Conservation (phyloP, 1,140 invertebrate species). For the Drosophila yakuba region DNA sequence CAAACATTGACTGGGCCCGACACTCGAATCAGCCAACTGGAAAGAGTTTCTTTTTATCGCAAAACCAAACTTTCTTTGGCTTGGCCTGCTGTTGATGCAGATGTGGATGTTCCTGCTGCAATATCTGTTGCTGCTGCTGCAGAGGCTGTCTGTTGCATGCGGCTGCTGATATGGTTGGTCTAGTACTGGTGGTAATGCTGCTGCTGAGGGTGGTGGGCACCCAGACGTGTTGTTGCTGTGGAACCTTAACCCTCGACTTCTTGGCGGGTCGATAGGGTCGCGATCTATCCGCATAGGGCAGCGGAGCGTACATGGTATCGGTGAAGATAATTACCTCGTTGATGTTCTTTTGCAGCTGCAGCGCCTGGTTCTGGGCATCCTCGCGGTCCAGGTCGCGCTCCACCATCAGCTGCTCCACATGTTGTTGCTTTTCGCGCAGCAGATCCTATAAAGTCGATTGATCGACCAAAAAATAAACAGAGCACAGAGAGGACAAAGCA, state of each 20-base stretch:
- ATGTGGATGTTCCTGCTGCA: slow-evolving; percentile 27
- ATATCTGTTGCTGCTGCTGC: slow-evolving; percentile 37
- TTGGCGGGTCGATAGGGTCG: slow-evolving; percentile 61
- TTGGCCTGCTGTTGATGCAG: slow-evolving; percentile 42
- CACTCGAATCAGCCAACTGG: slow-evolving; percentile 63
- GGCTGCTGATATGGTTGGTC: slow-evolving; percentile 27
- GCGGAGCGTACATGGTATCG: slow-evolving; percentile 78
- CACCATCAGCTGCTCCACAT: slow-evolving; percentile 94
- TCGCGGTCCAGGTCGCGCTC: slow-evolving; percentile 95
- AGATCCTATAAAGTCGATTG: slow-evolving; percentile 88
- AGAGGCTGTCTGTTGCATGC: neutral
- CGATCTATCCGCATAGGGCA: slow-evolving; percentile 70
- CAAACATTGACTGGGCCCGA: slow-evolving; percentile 49
- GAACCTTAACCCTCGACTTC: slow-evolving; percentile 34
- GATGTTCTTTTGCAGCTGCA: slow-evolving; percentile 85
- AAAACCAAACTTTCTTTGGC: slow-evolving; percentile 84
- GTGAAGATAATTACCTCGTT: slow-evolving; percentile 84
- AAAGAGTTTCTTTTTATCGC: slow-evolving; percentile 84
- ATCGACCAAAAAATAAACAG: slow-evolving; percentile 9
- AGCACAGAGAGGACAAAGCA: slow-evolving; percentile 46
- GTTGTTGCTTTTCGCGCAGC: slow-evolving; percentile 95
- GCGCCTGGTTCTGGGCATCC: slow-evolving; percentile 88
- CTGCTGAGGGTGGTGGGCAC: slow-evolving; percentile 45
- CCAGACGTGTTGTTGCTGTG: slow-evolving; percentile 29
- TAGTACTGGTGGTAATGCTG: slow-evolving; percentile 38